Conservation (phyloP, 2,113 vertebrate species). For the Proterorhinus semilunaris region DNA sequence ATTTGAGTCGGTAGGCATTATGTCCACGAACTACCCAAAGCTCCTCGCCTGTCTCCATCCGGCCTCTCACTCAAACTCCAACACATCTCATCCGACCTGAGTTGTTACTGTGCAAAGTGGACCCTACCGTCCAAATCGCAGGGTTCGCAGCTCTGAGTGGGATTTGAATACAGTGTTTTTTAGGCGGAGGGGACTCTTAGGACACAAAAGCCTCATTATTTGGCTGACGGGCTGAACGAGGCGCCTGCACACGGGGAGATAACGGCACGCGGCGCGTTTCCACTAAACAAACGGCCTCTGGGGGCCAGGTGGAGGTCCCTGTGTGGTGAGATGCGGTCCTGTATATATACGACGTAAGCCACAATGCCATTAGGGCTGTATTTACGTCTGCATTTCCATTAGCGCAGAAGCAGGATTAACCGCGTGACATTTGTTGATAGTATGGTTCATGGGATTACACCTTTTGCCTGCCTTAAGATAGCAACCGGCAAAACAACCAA, state of each 20-base stretch:
- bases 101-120: background rate
- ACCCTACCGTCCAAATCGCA: background rate
- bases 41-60: no score
- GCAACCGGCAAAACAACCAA: background rate
- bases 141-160: background rate
- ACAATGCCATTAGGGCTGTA: no score
- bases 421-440: slow-evolving; percentile 49
- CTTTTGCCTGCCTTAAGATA: slow-evolving; percentile 30
- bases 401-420: slow-evolving; percentile 55
- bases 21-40: no score
- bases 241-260: slow-evolving; percentile 57
- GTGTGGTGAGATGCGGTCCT: background rate
- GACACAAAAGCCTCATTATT: slow-evolving; percentile 65
- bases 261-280: slow-evolving; percentile 49
- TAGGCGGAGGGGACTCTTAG: slow-evolving; percentile 25
- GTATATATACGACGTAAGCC: no score
- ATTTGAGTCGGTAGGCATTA: no score
- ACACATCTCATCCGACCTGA: no score
- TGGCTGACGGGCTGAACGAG: slow-evolving; percentile 47
- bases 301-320: slow-evolving; percentile 36
- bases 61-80: no score
- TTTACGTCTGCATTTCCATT: slow-evolving; percentile 45
- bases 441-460: slow-evolving; percentile 50
- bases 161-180: slow-evolving; percentile 24
- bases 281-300: slow-evolving; percentile 54